Percentiles rank a stretch among this genome's conserved stretches.
phyloP scores from a whole-genome alignment of 2,888 invertebrate genomes.

The Xestobium rufovillosum region DNA sequence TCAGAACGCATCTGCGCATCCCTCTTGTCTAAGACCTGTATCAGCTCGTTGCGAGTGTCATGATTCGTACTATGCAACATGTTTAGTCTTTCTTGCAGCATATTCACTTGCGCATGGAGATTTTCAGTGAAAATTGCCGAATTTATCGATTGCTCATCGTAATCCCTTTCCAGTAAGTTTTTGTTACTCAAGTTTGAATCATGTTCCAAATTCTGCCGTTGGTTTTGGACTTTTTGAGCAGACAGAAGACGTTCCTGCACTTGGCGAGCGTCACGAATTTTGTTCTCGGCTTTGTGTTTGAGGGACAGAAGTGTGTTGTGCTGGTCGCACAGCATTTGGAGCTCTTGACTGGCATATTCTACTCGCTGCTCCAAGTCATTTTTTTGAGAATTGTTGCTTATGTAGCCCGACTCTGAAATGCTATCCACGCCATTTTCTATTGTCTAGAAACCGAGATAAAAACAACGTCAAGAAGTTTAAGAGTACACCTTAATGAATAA shows the following conservation, averaged over 20 bases:
- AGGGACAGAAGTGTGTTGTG: conserved; percentile 34
- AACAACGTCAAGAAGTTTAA: too few relatives aligned
- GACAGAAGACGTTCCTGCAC: conserved; percentile 34
- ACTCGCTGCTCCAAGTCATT: conserved; percentile 33
- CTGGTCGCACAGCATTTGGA: conserved; percentile 34
- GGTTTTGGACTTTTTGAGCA: conserved; percentile 9
- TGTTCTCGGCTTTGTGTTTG: conserved; percentile 40
- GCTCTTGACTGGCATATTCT: conserved; percentile 31
- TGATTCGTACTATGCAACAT: conserved; percentile 31
- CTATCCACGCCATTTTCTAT: conserved; percentile 30
- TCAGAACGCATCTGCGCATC: conserved; percentile 38
- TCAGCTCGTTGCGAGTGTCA: conserved; percentile 32
- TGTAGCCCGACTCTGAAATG: conserved; percentile 23
- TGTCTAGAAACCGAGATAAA: conserved; percentile 17
- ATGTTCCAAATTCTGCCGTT: not conserved
- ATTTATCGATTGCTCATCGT: not conserved
- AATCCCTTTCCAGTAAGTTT: not conserved
- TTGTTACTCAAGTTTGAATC: conserved; percentile 7
- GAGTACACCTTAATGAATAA: too few relatives aligned
- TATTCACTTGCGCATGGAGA: conserved; percentile 18
- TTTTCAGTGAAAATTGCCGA: not conserved
- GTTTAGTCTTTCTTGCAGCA: conserved; percentile 29
- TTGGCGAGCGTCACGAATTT: conserved; percentile 36
- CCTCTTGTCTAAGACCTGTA: conserved; percentile 38
- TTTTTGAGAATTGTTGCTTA: conserved; percentile 16